Evolutionary conservation across 1,140 invertebrate species (phyloP).

Genomic region (Drosophila ficusphila): DNA sequence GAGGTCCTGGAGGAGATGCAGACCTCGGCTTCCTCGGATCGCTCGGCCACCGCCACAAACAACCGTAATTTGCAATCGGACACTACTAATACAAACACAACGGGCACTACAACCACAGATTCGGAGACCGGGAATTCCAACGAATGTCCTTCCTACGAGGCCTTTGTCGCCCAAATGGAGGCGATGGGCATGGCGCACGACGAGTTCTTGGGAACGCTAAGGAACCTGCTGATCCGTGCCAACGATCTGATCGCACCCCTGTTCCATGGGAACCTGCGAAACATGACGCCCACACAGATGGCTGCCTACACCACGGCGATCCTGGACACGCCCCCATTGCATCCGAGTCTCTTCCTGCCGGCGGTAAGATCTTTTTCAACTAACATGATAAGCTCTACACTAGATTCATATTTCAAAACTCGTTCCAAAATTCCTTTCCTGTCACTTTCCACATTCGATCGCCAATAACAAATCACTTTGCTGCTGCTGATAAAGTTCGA

Average conservation of each 20-base stretch:
- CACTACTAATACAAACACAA: no score
- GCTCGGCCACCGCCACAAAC: no score
- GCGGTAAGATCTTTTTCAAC: conserved; percentile 47
- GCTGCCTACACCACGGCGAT: conserved; percentile 54
- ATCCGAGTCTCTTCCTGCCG: conserved; percentile 61
- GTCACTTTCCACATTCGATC: no score
- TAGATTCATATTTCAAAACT: no score
- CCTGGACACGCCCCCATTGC: conserved; percentile 35
- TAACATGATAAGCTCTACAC: no score
- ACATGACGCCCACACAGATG: conserved; percentile 51
- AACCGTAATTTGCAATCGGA: no score
- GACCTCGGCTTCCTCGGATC: no score
- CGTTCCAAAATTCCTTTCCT: no score
- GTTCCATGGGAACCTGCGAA: conserved; percentile 29
- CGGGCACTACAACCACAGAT: no score
- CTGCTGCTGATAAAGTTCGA: no score
- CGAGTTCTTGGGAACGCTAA: conserved; percentile 48
- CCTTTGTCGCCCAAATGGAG: conserved; percentile 43
- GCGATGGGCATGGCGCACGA: conserved; percentile 19
- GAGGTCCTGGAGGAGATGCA: no score
- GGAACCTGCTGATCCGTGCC: conserved; percentile 57
- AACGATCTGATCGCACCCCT: conserved; percentile 54
- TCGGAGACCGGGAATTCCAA: rapidly evolving
- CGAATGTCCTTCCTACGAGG: conserved; percentile 38
- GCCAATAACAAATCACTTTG: no score